These are phyloP conservation scores for Heliconius nattereri DNA, from an alignment of 1,140 invertebrate genomes.

Conservation along the genomic window DNA sequence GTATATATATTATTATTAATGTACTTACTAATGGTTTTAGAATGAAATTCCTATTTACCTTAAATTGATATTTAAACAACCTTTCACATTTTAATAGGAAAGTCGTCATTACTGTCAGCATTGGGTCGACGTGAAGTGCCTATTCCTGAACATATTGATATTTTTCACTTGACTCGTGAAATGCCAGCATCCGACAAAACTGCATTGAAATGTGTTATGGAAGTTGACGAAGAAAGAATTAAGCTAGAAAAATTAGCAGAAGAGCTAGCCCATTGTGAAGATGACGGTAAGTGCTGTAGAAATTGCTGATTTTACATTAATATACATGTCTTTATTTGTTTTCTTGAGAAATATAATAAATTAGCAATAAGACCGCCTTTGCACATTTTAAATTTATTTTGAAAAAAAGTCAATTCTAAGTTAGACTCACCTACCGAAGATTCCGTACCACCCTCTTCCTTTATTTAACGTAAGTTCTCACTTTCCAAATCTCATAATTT, in stretches of 20 bases:
- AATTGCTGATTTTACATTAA: not conserved
- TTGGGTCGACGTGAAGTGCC: constrained; percentile 97
- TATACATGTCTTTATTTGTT: not conserved
- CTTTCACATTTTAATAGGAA: constrained; percentile 82
- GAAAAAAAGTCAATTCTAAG: too few relatives aligned
- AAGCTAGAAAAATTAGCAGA: constrained; percentile 96
- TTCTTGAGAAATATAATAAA: not conserved
- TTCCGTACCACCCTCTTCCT: too few relatives aligned
- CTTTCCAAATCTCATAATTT: too few relatives aligned
- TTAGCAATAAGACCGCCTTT: too few relatives aligned
- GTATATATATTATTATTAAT: not conserved
- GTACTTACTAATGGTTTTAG: not conserved
- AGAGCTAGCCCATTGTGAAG: constrained; percentile 91
- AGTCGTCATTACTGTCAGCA: constrained; percentile 95
- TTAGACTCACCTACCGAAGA: too few relatives aligned
- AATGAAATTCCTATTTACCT: not conserved
- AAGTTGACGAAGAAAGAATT: constrained; percentile 97
- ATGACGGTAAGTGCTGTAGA: constrained; percentile 85
- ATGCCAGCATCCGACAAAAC: constrained; percentile 97
- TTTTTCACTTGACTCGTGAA: constrained; percentile 97
- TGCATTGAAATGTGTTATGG: constrained; percentile 98
- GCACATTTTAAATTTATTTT: too few relatives aligned
- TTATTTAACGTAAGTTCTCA: too few relatives aligned
- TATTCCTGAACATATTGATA: constrained; percentile 98
- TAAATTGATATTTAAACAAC: not conserved